These are phyloP conservation scores for Cephalopachus bancanus DNA, from an alignment of 2,797 vertebrate species.

Conservation along the genomic window DNA sequence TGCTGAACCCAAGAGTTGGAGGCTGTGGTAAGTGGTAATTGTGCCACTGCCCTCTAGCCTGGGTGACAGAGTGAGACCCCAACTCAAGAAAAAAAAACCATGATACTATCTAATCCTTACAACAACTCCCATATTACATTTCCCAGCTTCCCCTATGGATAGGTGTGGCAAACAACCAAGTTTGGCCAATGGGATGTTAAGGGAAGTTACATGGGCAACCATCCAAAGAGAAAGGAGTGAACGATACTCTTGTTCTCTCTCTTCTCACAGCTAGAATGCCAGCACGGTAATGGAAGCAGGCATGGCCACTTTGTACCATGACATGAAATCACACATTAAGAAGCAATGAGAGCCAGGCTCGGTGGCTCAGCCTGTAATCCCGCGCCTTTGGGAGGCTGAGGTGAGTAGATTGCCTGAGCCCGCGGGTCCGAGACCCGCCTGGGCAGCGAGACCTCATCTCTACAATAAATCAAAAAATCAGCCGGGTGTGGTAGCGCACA, in stretches of 20 bases:
- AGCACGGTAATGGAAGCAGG: neutral
- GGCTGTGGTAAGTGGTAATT: no score
- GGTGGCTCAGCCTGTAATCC: no score
- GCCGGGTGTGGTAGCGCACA: no score
- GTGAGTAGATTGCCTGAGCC: no score
- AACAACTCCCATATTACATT: neutral
- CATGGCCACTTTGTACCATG: neutral
- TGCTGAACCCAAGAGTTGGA: no score
- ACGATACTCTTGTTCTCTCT: neutral
- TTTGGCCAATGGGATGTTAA: neutral
- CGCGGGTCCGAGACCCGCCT: no score
- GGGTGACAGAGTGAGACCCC: no score
- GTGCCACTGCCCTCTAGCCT: no score
- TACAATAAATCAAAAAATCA: no score
- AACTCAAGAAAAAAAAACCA: no score
- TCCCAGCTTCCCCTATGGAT: neutral
- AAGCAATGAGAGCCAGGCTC: neutral
- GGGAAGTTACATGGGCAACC: neutral
- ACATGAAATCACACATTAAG: neutral
- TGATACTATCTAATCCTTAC: neutral
- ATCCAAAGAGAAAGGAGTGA: neutral
- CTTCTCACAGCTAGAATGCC: neutral
- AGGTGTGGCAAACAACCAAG: neutral
- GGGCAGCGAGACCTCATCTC: no score
- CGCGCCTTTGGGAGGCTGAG: no score